phyloP scores from a whole-genome alignment of 2,113 vertebrate species.

The Petaurus breviceps region DNA sequence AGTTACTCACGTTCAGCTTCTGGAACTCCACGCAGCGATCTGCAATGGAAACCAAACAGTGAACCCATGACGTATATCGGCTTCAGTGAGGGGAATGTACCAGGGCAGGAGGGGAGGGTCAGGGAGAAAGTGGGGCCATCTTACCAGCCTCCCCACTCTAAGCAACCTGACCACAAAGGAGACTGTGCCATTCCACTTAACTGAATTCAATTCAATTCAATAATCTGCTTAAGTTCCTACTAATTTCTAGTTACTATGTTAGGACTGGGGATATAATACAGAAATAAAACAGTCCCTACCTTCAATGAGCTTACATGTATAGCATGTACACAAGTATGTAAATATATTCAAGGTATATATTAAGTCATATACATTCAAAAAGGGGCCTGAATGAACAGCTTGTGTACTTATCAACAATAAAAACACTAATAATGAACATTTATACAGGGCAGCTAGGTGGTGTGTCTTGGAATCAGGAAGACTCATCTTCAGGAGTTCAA shows the following conservation, averaged over 20 bases:
- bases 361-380: neutral
- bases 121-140: neutral
- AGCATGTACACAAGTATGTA: neutral
- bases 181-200: neutral
- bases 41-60: constrained; percentile 79
- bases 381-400: neutral
- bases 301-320: neutral
- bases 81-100: neutral
- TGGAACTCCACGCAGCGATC: constrained; percentile 96
- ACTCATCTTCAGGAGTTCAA: neutral
- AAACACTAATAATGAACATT: neutral
- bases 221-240: neutral
- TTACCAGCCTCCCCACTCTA: neutral
- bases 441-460: neutral
- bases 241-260: neutral
- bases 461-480: neutral
- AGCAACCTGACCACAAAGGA: constrained; percentile 31
- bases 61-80: constrained; percentile 35
- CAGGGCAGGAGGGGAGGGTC: neutral
- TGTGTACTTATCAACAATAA: neutral
- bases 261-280: neutral
- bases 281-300: neutral
- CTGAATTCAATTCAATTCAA: neutral
- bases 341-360: neutral
- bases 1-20: constrained; percentile 94